Evolutionary conservation across 2,113 vertebrate species (phyloP), one percentile per base, ranked within the genome.

Genomic region (Sceloporus tristichus): DNA sequence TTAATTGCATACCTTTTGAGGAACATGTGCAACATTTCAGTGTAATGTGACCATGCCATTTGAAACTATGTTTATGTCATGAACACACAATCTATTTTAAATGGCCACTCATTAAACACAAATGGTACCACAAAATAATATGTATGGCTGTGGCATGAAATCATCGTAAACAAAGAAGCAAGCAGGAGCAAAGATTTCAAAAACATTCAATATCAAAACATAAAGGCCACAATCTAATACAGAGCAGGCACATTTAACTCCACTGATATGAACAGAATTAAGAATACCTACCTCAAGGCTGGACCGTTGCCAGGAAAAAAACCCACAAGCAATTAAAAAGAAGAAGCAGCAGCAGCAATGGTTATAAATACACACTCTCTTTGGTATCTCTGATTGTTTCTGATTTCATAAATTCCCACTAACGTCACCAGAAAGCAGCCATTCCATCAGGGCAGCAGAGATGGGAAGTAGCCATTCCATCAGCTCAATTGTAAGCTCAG

Each of bases 1-100:
- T 79, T 85, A 74, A 80, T 53, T 82, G 91, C 91, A 92, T 82
- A 92, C 87, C 66, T 86, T 89, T 82, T 83, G 81, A 86, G 89
- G 85, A 89, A 84, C 40, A 42, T 70, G 81, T 59, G 71, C 59
- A 82, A 48, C 66, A 82, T 79, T 82, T 76, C 38, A 2, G 29
- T 82, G 27, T 25, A 66, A 40, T 74, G 65, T 87, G 85, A 89
- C 74, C 82, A 19, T 85, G 88, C 90, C 90, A 90, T 59, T 29
- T 40, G 56, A 76, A 76, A 90, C 73, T 89, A 82, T 34, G 19
- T 59, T 56, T 56, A 78, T 38, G 76, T 90, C 92, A 92, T 18
- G 13, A 38, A 81, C 25, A 53, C 25, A 86, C 82, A 85, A 92
- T 71, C 19, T 14, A 5, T 48, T 73, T 88, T 91, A 85, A 89